Percentiles rank a stretch among this genome's conserved stretches.
Evolutionary conservation across 2,797 vertebrate genomes (phyloP).

Genomic region (Gallinago solitaria): DNA sequence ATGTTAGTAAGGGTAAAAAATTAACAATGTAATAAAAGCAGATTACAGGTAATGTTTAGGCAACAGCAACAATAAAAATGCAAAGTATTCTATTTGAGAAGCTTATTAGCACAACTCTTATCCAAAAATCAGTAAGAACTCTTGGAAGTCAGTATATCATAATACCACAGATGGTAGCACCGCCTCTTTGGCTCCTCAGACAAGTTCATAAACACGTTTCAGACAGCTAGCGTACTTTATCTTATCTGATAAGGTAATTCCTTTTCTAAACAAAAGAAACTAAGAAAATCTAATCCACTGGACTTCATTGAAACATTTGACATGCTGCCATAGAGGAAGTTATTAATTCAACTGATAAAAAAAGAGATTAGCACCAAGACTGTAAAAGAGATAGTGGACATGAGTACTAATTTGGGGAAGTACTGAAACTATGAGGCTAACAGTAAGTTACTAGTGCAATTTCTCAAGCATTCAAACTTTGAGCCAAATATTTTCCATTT

Average conservation of each 20-base stretch:
- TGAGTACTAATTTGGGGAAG: not conserved
- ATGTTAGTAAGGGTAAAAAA: not conserved
- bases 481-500: not conserved
- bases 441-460: not conserved
- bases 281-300: not conserved
- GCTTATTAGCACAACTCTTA: not conserved
- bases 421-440: not conserved
- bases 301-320: not conserved
- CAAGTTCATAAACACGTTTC: conserved; percentile 12
- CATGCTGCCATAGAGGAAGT: not conserved
- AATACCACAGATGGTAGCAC: not conserved
- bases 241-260: conserved; percentile 28
- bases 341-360: not conserved
- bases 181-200: not conserved
- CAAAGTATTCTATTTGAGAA: not conserved
- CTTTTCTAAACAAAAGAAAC: not conserved
- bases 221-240: not conserved
- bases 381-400: not conserved
- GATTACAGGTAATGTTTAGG: not conserved
- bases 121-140: not conserved
- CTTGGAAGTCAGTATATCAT: not conserved
- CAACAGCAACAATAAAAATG: not conserved
- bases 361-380: not conserved
- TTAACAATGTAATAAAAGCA: not conserved
- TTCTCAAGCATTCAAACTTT: not conserved